These are phyloP conservation scores for Stenopsyche tienmushanensis DNA, from an alignment of 1,140 invertebrate species.

Conservation along the genomic window DNA sequence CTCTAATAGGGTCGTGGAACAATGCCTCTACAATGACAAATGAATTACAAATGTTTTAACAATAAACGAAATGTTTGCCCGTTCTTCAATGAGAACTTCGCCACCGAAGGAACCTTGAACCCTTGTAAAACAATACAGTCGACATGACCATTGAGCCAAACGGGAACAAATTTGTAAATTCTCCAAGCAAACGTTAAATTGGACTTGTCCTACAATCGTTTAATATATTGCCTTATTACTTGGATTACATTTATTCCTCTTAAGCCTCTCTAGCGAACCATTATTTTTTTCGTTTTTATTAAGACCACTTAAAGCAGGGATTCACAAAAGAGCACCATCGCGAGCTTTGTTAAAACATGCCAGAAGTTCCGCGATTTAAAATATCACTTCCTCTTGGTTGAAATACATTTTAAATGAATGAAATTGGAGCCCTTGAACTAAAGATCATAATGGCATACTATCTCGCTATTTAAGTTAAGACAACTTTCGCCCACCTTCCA, in stretches of 20 bases:
- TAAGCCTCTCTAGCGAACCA: no score
- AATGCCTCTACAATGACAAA: background rate
- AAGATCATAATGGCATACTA: no score
- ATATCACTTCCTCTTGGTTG: no score
- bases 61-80: slow-evolving; percentile 7
- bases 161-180: background rate
- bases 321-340: no score
- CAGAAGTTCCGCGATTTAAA: no score
- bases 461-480: no score
- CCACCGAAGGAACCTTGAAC: background rate
- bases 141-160: background rate
- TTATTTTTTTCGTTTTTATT: no score
- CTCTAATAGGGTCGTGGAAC: background rate
- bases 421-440: no score
- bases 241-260: background rate
- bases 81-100: background rate
- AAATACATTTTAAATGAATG: no score
- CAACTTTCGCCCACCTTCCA: no score
- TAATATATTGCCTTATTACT: background rate
- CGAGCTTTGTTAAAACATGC: no score
- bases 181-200: background rate
- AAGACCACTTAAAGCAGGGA: no score
- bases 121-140: background rate
- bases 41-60: slow-evolving; percentile 8
- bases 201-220: background rate